Base-by-base conservation (phyloP, 2,113 vertebrate genomes). In the Excalfactoria chinensis region DNA sequence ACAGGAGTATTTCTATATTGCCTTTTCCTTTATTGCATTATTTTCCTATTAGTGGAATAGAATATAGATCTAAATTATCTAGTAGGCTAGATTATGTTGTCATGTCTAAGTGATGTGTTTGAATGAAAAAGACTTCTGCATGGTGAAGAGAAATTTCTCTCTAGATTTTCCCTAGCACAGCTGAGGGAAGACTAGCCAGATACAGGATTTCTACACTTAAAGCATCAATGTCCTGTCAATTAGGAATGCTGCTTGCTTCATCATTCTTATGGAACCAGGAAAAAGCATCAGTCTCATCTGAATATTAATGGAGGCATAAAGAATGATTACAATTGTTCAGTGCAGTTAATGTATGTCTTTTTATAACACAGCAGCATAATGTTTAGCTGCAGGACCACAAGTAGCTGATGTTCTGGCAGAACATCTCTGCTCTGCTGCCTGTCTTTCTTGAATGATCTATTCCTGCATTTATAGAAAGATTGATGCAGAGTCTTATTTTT, bases 321-420 rank as follows among this genome's bases (percentile, higher is more conserved):
- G 44, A 62, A 40, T 44, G 56, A 48, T 55, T 66, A 1, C 21
- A 3, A 41, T 49, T 60, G 48, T n/a, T 84, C 19, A 56, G 1
- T 11, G 34, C 21, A 32, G 10, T 21, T 53, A 46, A 26, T 28
- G 3, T 21, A 4, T 14, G 34, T 32, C 40, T 17, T 11, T 30
- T 6, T 78, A 35, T 44, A 21, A 22, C 5, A 20, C 22, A 2
- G 4, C 8, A 9, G 30, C 40, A 9, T 2, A 44, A 58, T 0
- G 1, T 19, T 11, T 40, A 5, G 18, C 64, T 87, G 35, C n/a
- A 51, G 46, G 46, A 66, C 22, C 37, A 9, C 40, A 22, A 14
- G 37, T 35, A 41, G 35, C 11, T 60, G 35, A 63, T 35, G 5
- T 18, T 62, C 40, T 67, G 28, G 35, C 28, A 67, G 53, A 62